Conservation (phyloP, 2,113 vertebrate genomes). For the Talpa occidentalis region DNA sequence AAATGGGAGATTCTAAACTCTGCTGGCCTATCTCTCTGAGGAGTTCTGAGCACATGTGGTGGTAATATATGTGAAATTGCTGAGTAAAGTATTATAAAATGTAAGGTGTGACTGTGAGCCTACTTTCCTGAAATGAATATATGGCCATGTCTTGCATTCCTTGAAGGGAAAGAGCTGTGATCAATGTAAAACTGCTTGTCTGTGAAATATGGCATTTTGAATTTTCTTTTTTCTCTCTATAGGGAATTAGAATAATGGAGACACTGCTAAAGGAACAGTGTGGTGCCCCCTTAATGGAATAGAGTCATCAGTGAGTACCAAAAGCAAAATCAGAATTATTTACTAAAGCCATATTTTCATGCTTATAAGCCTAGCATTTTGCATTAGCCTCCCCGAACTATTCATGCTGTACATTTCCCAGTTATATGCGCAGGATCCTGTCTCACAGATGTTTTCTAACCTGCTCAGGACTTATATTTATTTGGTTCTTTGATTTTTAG, state of each 20-base stretch:
- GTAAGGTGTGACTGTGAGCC: neutral
- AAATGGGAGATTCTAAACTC: neutral
- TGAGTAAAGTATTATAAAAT: conserved; percentile 14
- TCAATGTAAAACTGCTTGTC: conserved; percentile 39
- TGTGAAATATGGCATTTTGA: conserved; percentile 57
- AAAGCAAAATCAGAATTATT: conserved; percentile 54
- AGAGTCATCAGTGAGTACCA: conserved; percentile 70
- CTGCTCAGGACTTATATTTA: conserved; percentile 51
- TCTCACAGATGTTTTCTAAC: conserved; percentile 48
- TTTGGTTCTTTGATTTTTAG: conserved; percentile 60
- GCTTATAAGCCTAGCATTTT: neutral
- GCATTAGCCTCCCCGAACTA: neutral
- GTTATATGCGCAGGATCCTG: neutral
- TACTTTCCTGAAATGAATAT: conserved; percentile 34
- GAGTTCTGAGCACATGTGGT: neutral
- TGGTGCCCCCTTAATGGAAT: conserved; percentile 76
- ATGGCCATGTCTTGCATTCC: neutral
- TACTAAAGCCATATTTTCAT: neutral
- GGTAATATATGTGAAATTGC: neutral
- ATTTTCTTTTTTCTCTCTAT: conserved; percentile 68
- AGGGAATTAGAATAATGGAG: conserved; percentile 87
- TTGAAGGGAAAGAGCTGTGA: conserved; percentile 39
- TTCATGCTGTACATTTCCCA: neutral
- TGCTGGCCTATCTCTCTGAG: neutral
- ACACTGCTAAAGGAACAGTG: conserved; percentile 85